A percentile compares a stretch with the other conserved stretches of the same genome.
Conservation (phyloP, 92 coral and sea anemone genomes). For the Blastomussa wellsi region DNA sequence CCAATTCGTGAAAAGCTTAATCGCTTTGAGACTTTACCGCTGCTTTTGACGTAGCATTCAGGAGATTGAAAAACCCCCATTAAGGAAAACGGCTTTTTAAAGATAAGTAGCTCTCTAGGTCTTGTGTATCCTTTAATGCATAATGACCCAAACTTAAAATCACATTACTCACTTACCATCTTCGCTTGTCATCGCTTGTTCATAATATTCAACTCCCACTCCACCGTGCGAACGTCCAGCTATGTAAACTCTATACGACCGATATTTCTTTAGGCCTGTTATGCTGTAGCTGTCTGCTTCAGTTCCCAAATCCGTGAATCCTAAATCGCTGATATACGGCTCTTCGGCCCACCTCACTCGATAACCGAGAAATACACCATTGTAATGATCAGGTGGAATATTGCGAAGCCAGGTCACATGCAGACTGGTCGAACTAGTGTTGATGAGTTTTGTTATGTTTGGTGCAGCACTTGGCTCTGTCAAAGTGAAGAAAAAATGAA, state of each 20-base stretch:
- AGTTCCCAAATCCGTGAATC: background rate
- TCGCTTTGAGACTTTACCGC: background rate
- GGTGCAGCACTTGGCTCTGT: constrained; percentile 25
- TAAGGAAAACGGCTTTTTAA: no score
- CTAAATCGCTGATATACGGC: background rate
- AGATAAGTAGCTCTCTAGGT: no score
- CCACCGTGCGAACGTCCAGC: constrained; percentile 31
- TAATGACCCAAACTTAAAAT: no score
- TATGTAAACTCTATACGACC: background rate
- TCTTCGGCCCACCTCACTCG: background rate
- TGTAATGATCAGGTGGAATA: constrained; percentile 1
- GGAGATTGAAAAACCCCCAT: no score
- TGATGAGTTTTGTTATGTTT: background rate
- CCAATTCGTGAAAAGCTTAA: background rate
- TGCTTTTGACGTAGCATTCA: no score
- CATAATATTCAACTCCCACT: background rate
- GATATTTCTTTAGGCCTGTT: background rate
- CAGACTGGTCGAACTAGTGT: constrained; percentile 15
- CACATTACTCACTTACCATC: background rate
- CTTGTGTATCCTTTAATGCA: no score
- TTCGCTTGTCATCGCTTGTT: background rate
- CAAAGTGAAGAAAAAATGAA: background rate
- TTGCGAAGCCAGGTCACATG: constrained; percentile 11
- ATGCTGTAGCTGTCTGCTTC: constrained; percentile 1
- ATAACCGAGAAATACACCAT: constrained; percentile 25